Conservation (phyloP, 2,797 vertebrate genomes). For the Sardinella longiceps region DNA sequence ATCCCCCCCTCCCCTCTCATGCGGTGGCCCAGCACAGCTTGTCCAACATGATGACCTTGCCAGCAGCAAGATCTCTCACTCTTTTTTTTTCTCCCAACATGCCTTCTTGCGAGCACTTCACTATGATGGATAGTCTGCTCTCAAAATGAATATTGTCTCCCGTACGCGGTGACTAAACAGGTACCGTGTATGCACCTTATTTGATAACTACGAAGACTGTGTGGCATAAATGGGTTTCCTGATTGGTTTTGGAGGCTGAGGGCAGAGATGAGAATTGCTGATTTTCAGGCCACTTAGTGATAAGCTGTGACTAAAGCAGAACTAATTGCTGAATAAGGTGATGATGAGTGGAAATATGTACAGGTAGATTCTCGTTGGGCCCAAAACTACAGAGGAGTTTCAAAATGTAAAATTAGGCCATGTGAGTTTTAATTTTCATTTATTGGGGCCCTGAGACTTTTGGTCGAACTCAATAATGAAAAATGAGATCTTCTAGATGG, state of each 20-base stretch:
- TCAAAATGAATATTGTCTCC: conserved; percentile 1
- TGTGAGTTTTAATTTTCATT: background rate
- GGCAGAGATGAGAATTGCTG: conserved; percentile 28
- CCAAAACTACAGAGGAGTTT: background rate
- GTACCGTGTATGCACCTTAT: background rate
- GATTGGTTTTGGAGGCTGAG: conserved; percentile 51
- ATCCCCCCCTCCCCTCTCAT: conserved; percentile 50
- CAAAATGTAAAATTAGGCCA: background rate
- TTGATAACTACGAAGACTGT: background rate
- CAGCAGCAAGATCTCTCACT: conserved; percentile 25
- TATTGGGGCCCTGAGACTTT: background rate
- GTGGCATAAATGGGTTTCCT: conserved; percentile 26
- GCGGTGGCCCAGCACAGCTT: conserved; percentile 48
- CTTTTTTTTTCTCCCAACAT: conserved; percentile 32
- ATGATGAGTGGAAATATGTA: background rate
- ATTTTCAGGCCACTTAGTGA: background rate
- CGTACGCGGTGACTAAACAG: background rate
- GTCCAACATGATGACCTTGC: conserved; percentile 59
- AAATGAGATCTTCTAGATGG: background rate
- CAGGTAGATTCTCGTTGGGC: background rate
- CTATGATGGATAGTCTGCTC: background rate
- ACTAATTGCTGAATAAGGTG: background rate
- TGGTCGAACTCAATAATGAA: background rate
- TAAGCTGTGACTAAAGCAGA: background rate
- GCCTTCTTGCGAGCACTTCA: background rate